Evolutionary conservation across 1,140 invertebrate genomes (phyloP), one percentile per base, ranked within the genome.

Genomic region (Ctenoplectra terminalis): DNA sequence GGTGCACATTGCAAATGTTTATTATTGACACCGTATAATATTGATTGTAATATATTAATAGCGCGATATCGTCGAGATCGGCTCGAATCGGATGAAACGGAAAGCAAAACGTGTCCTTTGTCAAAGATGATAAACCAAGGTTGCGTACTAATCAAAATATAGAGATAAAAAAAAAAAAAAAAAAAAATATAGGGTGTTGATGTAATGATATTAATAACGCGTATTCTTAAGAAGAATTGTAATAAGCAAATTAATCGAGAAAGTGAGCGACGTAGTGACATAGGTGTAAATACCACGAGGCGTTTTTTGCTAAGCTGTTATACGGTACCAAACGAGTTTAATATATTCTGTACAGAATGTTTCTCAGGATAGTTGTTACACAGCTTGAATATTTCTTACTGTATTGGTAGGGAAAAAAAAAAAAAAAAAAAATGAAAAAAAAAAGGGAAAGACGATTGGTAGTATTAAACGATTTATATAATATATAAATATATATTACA

Each of bases 61-160:
- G 13, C 31, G 67, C 72, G 37, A 66, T 37, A 40, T 46, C 50
- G 46, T 79, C 43, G 54, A 64, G 71, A 56, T 52, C 43, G 64
- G 8, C 4, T 46, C 17, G 15, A 52, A 60, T 58, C 13, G 26
- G 9, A 52, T 52, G 54, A 64, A 71, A 73, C 48, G 31, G 52
- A 56, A 34, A 58, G 8, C 4, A 34, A 69, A 72, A 20, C 9
- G 20, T 52, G 60, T 73, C 69, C 80, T 81, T 74, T 43, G 34
- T 71, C 61, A 34, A 54, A 79, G 56, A 74, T 78, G 37, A 70
- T 56, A 34, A 80, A n/a, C 50, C 69, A 73, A 64, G 71, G 58
- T 58, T 71, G 69, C 26, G 7, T 84, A 81, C 81, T 84, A 84
- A 84, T 87, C 86, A 86, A 87, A 87, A 83, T 34, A 58, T 74